Percentiles rank a stretch among this genome's conserved stretches.
These are phyloP conservation scores for Antheraea yamamai DNA, from an alignment of 2,888 invertebrate species.

Conservation along the genomic window DNA sequence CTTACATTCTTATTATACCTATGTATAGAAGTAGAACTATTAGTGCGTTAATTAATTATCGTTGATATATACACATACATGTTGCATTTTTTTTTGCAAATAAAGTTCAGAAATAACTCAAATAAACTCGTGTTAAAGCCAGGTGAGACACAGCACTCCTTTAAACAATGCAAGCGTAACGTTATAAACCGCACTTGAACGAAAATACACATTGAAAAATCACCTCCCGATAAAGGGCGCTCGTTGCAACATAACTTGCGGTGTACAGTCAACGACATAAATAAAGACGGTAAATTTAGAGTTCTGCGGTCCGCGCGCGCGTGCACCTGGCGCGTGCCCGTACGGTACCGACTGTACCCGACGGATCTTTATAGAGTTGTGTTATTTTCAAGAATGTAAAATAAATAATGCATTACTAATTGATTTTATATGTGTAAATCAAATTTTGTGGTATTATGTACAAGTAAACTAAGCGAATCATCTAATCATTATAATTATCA, in stretches of 20 bases:
- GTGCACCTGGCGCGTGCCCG: constrained; percentile 70
- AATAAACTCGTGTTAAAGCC: constrained; percentile 22
- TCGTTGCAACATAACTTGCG: constrained; percentile 38
- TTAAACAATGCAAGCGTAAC: constrained; percentile 23
- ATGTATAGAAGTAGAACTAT: too few species aligned
- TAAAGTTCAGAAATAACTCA: constrained; percentile 23
- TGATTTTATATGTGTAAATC: neutral
- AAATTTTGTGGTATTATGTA: too few species aligned
- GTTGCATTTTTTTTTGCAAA: neutral
- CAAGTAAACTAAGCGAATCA: too few species aligned
- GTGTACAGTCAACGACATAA: constrained; percentile 73
- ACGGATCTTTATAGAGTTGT: constrained; percentile 49
- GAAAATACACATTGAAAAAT: constrained; percentile 33
- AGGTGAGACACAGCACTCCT: constrained; percentile 29
- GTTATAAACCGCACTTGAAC: constrained; percentile 19
- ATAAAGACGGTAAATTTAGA: constrained; percentile 81
- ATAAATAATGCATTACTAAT: neutral
- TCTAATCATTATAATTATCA: too few species aligned
- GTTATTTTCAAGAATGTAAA: neutral
- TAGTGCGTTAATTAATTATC: neutral
- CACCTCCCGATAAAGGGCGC: constrained; percentile 34
- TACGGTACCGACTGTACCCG: constrained; percentile 63
- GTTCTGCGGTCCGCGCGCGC: constrained; percentile 76
- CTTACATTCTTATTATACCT: too few species aligned
- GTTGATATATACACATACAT: neutral